phyloP scores from a whole-genome alignment of 2,888 invertebrate species.

The Choreutis nemorana region DNA sequence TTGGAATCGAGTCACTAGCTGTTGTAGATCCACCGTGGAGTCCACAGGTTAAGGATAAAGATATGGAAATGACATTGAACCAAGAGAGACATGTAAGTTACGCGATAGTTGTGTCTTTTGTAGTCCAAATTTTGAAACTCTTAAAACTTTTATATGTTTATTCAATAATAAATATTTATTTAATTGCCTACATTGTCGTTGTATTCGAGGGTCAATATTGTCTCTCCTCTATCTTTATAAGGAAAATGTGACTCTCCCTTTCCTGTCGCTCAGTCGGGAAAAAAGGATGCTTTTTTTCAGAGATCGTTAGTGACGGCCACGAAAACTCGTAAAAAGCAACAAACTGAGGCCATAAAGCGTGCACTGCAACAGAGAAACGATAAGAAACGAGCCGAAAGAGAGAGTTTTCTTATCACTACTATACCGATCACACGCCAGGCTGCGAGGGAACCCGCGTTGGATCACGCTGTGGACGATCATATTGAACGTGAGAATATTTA shows the following conservation, averaged over 20 bases:
- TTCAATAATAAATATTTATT: too few relatives aligned
- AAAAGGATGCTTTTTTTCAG: conserved; percentile 42
- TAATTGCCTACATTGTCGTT: too few relatives aligned
- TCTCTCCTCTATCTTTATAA: too few relatives aligned
- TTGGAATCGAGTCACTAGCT: conserved; percentile 92
- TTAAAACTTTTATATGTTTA: too few relatives aligned
- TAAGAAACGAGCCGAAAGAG: conserved; percentile 91
- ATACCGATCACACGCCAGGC: conserved; percentile 96
- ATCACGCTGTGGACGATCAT: conserved; percentile 87
- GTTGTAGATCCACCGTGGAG: conserved; percentile 99
- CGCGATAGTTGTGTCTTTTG: too few relatives aligned
- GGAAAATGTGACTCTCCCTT: too few relatives aligned
- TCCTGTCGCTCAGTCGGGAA: too few relatives aligned
- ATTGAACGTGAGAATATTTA: conserved; percentile 73
- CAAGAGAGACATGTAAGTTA: conserved; percentile 91
- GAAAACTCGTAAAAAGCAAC: conserved; percentile 98
- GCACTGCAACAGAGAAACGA: conserved; percentile 96
- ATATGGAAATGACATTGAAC: conserved; percentile 98
- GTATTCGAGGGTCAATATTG: too few relatives aligned
- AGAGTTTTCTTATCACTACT: conserved; percentile 94
- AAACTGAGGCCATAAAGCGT: conserved; percentile 95
- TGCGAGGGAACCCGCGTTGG: conserved; percentile 93
- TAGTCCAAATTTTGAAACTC: too few relatives aligned
- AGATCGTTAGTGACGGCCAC: conserved; percentile 97
- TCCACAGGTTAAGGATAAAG: conserved; percentile 97